phyloP scores from a whole-genome alignment of 2,888 invertebrate genomes.

The Meta bourneti region DNA sequence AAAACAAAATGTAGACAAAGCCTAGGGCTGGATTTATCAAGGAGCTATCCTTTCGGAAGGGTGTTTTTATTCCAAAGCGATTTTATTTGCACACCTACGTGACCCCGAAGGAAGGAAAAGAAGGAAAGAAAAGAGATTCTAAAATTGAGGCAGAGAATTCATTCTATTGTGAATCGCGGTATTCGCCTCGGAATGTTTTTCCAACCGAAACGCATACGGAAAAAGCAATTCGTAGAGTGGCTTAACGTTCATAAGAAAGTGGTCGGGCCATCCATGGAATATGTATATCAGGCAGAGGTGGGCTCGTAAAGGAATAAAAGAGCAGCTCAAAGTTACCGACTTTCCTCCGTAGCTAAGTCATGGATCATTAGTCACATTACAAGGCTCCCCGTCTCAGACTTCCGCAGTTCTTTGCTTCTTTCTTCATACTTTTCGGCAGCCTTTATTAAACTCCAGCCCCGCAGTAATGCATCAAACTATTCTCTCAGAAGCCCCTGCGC shows the following conservation, averaged over 20 bases:
- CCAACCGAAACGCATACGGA: conserved; percentile 69
- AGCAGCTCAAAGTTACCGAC: conserved; percentile 58
- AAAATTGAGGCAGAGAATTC: conserved; percentile 62
- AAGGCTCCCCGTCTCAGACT: conserved; percentile 49
- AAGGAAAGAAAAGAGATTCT: neutral
- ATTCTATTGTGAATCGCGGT: conserved; percentile 64
- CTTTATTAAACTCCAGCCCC: conserved; percentile 74
- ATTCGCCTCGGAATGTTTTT: conserved; percentile 38
- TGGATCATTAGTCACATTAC: conserved; percentile 75
- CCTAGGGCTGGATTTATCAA: neutral
- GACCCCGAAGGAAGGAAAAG: conserved; percentile 27
- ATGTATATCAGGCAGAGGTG: conserved; percentile 73
- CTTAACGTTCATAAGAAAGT: conserved; percentile 69
- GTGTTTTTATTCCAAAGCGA: conserved; percentile 26
- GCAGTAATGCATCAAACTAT: conserved; percentile 73
- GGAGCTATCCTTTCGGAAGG: neutral
- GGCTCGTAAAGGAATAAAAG: conserved; percentile 73
- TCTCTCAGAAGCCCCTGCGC: conserved; percentile 54
- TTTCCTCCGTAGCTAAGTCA: conserved; percentile 64
- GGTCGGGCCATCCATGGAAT: conserved; percentile 67
- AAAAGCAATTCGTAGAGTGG: conserved; percentile 68
- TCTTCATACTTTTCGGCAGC: conserved; percentile 61
- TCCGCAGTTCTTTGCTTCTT: conserved; percentile 58
- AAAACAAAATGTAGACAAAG: neutral
- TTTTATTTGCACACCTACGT: conserved; percentile 69